Conservation (phyloP, 2,888 invertebrate genomes). For the Cetonia aurata region DNA sequence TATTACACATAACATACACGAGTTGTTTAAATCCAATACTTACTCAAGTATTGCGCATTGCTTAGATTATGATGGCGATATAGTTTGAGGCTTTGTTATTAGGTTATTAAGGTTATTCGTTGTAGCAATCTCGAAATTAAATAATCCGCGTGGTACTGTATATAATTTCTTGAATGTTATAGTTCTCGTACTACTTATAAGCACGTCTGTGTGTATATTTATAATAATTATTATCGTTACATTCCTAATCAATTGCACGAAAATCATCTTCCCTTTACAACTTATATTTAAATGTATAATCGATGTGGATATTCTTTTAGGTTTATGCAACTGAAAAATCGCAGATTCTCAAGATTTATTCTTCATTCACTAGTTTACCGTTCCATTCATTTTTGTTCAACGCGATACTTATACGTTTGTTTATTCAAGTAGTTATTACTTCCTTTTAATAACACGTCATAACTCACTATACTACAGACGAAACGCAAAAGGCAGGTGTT, state of each 20-base stretch:
- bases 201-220: no score
- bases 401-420: neutral
- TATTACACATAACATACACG: conserved; percentile 4
- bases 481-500: conserved; percentile 24
- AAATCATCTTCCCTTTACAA: no score
- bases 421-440: conserved; percentile 16
- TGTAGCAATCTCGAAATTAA: conserved; percentile 29
- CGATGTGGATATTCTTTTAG: no score
- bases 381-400: neutral
- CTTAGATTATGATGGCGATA: conserved; percentile 15
- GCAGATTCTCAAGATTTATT: neutral
- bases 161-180: conserved; percentile 20
- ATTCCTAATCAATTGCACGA: no score
- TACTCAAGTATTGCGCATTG: conserved; percentile 17
- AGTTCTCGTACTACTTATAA: neutral
- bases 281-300: no score
- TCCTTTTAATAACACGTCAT: neutral
- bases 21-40: conserved; percentile 5
- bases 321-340: no score
- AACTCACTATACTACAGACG: conserved; percentile 12
- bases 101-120: conserved; percentile 16
- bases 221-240: no score
- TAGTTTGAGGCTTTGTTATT: conserved; percentile 35
- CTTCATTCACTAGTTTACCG: conserved; percentile 9
- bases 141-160: neutral